These are phyloP conservation scores for Corbicula japonica DNA, from an alignment of 2,888 invertebrate genomes.

Conservation along the genomic window DNA sequence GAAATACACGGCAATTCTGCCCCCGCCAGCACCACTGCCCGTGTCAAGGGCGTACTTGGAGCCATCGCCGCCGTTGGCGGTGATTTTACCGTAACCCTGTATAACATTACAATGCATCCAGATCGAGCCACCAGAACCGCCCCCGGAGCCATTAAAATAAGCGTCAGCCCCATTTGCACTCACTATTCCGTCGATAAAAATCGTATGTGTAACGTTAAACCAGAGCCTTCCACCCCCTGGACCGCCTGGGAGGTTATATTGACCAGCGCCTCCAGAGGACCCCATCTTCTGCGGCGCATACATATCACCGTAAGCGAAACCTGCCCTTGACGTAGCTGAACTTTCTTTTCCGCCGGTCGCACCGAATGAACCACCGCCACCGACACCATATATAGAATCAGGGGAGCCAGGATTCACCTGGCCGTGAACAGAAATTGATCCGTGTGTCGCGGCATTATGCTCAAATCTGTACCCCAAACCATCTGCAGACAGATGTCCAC, in stretches of 20 bases:
- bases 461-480: slow-evolving; percentile 71
- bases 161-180: slow-evolving; percentile 71
- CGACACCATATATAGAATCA: slow-evolving; percentile 28
- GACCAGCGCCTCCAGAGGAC: slow-evolving; percentile 71
- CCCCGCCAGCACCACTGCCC: slow-evolving; percentile 78
- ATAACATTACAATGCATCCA: slow-evolving; percentile 75
- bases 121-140: slow-evolving; percentile 79
- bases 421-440: slow-evolving; percentile 68
- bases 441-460: slow-evolving; percentile 68
- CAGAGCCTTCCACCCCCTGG: slow-evolving; percentile 77
- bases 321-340: slow-evolving; percentile 47
- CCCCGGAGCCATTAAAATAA: slow-evolving; percentile 62
- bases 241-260: slow-evolving; percentile 62
- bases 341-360: slow-evolving; percentile 72
- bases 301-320: slow-evolving; percentile 75
- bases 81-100: slow-evolving; percentile 76
- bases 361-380: slow-evolving; percentile 76
- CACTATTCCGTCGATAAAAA: slow-evolving; percentile 76
- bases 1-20: slow-evolving; percentile 78
- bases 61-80: slow-evolving; percentile 75
- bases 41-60: slow-evolving; percentile 47
- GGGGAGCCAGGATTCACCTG: slow-evolving; percentile 73
- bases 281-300: slow-evolving; percentile 76
- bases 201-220: slow-evolving; percentile 77
- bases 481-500: slow-evolving; percentile 72